Evolutionary conservation across 2,113 vertebrate species (phyloP).

Genomic region (Turdus rufiventris): DNA sequence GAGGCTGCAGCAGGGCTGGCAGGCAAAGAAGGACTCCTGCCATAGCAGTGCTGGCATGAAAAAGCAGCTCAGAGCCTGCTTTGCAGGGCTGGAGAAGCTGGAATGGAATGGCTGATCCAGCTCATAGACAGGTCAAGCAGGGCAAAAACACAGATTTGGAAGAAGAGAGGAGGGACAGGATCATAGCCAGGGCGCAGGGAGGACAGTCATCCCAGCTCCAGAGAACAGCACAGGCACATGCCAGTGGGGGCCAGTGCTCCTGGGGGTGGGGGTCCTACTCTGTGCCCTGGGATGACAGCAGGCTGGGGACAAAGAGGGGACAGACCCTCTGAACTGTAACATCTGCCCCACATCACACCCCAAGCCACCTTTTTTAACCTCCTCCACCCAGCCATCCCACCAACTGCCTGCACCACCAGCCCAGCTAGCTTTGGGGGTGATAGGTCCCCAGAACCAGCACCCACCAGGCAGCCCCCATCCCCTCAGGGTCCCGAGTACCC

Average conservation of each 20-base stretch:
- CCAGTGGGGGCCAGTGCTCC: rapidly evolving
- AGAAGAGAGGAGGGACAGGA: background rate
- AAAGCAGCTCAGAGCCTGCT: background rate
- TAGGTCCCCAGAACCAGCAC: rapidly evolving
- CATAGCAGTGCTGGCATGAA: background rate
- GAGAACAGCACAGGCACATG: background rate
- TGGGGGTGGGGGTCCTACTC: rapidly evolving
- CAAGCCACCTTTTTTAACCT: background rate
- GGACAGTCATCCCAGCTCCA: background rate
- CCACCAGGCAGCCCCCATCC: rapidly evolving
- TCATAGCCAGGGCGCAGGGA: background rate
- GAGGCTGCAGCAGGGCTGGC: background rate
- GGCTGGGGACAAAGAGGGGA: rapidly evolving
- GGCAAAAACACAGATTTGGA: background rate
- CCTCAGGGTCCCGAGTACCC: rapidly evolving
- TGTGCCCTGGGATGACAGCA: background rate
- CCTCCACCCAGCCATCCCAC: rapidly evolving
- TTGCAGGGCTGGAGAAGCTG: background rate
- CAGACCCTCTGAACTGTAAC: background rate
- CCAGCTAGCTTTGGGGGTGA: too few species aligned
- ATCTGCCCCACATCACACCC: background rate
- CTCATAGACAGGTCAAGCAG: background rate
- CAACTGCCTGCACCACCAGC: background rate
- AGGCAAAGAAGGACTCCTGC: background rate
- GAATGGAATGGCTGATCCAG: background rate